These are phyloP conservation scores for Drosophila serrata DNA, from an alignment of 1,140 invertebrate genomes.

Conservation along the genomic window DNA sequence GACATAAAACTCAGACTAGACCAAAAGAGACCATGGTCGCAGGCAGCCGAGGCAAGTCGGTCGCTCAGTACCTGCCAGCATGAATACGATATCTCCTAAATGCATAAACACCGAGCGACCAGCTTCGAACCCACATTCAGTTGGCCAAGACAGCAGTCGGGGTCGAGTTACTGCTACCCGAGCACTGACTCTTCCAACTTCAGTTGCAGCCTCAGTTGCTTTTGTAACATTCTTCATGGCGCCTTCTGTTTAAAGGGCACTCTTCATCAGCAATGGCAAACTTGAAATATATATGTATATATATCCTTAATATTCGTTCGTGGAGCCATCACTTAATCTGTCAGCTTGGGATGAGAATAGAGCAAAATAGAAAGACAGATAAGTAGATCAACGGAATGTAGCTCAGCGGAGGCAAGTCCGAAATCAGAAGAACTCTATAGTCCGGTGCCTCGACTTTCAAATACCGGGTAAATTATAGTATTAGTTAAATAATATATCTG, in stretches of 20 bases:
- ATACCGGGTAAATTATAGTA: neutral
- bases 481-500: no score
- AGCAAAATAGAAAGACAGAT: constrained; percentile 27
- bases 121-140: constrained; percentile 61
- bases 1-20: constrained; percentile 40
- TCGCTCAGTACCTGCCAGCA: constrained; percentile 31
- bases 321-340: constrained; percentile 68
- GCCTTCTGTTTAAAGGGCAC: constrained; percentile 62
- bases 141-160: constrained; percentile 3
- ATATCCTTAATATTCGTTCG: constrained; percentile 51
- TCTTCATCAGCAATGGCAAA: constrained; percentile 52
- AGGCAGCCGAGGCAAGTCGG: constrained; percentile 15
- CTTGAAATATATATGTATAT: constrained; percentile 50
- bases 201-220: constrained; percentile 29
- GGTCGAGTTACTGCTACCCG: neutral
- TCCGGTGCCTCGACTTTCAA: neutral
- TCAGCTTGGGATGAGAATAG: constrained; percentile 50
- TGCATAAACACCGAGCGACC: constrained; percentile 53
- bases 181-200: constrained; percentile 9
- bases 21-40: constrained; percentile 25
- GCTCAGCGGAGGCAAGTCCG: neutral
- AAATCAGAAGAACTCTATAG: neutral
- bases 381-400: constrained; percentile 16
- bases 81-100: constrained; percentile 38
- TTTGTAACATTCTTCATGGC: constrained; percentile 55